Conservation (phyloP, 2,113 vertebrate species). For the Crotalus helleri region DNA sequence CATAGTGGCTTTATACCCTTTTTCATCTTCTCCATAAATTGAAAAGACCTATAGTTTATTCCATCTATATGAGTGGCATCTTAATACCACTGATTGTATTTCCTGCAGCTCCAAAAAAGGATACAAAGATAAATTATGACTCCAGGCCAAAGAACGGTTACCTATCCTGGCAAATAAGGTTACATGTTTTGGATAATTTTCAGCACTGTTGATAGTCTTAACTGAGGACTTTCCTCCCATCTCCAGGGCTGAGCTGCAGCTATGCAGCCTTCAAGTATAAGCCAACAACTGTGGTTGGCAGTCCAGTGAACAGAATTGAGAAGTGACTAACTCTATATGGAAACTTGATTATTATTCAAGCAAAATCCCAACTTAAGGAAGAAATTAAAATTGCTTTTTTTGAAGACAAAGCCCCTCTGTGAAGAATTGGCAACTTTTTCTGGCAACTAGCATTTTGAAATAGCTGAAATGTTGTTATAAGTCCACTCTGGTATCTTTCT, state of each 20-base stretch:
- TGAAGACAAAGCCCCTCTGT: not conserved
- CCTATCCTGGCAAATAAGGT: not conserved
- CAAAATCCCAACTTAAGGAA: not conserved
- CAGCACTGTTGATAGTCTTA: not conserved
- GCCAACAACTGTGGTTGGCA: not conserved
- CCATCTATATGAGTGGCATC: not conserved
- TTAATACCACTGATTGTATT: not conserved
- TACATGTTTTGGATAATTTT: not conserved
- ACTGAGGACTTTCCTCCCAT: not conserved
- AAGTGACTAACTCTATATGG: too few species aligned
- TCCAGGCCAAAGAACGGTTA: not conserved
- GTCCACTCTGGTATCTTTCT: not conserved
- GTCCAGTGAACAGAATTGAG: not conserved
- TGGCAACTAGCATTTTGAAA: not conserved
- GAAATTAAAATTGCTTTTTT: too few species aligned
- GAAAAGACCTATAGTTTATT: not conserved
- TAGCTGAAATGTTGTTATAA: not conserved
- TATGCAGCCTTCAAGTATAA: not conserved
- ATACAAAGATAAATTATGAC: not conserved
- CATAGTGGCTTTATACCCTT: not conserved
- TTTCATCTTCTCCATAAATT: too few species aligned
- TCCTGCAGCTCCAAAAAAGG: not conserved
- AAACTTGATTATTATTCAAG: not conserved
- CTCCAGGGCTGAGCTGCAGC: not conserved
- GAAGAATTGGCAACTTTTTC: not conserved